Evolutionary conservation across 2,113 vertebrate species (phyloP), one percentile per base, ranked within the genome.

Genomic region (Tyrannus savana): DNA sequence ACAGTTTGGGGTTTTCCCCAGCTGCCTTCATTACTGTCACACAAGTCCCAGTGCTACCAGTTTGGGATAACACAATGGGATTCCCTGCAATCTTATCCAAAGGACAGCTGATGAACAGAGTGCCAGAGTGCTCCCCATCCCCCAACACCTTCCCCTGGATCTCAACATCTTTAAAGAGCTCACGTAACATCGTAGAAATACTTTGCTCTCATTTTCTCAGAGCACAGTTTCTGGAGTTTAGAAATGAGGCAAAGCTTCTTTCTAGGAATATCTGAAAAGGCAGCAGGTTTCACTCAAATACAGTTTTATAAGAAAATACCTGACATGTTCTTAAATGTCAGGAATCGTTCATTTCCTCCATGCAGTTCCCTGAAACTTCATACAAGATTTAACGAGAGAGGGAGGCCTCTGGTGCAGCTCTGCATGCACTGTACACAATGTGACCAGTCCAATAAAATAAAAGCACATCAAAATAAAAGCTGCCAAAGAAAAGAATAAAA

Each of bases 401-500:
- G 71, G 41, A 52, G 33, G 82, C 33, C 76, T 56, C 74, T 56
- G 41, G 71, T 56, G 28, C 56, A 53, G 53, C 67, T 87, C 79
- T 64, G 80, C 88, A 42, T 4, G 35, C 39, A 62, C 42, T 71
- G 59, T 39, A 77, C 56, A 94, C 79, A 92, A 84, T 1, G 14
- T 1, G 9, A 50, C 68, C 19, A 37, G 28, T 73, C 73, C 33
- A 39, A 77, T 49, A 87, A 91, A 91, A 91, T 35, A 83, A 94
- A 95, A 95, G 77, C 46, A 59, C 60, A 67, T 30, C 25, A 46
- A 46, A 74, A 77, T 89, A 89, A 76, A 96, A 67, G 28, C 28
- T 86, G n/a, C 24, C 83, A 79, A 78, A 74, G 30, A 83, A 90
- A 67, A 94, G 35, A 73, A 79, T 46, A 88, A 91, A 94, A 82